Conservation (phyloP, 2,888 invertebrate genomes). For the Dyspetes luteomarginatus region DNA sequence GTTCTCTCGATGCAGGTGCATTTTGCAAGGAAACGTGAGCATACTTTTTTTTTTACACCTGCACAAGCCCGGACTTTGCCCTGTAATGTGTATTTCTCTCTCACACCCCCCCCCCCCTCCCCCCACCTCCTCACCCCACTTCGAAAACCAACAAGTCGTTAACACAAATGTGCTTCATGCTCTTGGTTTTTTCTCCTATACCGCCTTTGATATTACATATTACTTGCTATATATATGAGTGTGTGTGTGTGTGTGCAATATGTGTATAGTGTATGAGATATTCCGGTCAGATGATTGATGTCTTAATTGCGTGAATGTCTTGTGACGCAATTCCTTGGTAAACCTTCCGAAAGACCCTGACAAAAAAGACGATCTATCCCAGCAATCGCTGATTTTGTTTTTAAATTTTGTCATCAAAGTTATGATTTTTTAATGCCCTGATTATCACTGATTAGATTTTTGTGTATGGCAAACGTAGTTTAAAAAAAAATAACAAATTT, state of each 20-base stretch:
- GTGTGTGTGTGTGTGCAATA: not conserved
- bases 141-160: conserved; percentile 63
- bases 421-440: not conserved
- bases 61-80: conserved; percentile 36
- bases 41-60: conserved; percentile 47
- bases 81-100: conserved; percentile 27
- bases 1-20: conserved; percentile 54
- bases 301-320: conserved; percentile 60
- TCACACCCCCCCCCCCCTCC: too few relatives aligned
- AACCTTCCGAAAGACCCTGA: conserved; percentile 22
- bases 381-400: conserved; percentile 19
- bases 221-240: not conserved
- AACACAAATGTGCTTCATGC: conserved; percentile 47
- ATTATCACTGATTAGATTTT: conserved; percentile 20
- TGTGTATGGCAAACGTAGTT: not conserved
- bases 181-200: conserved; percentile 14
- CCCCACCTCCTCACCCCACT: conserved; percentile 2
- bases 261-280: conserved; percentile 16
- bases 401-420: not conserved
- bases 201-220: conserved; percentile 21
- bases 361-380: conserved; percentile 5
- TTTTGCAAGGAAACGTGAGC: conserved; percentile 30
- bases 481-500: not conserved
- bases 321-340: conserved; percentile 46
- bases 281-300: conserved; percentile 59